Conservation (phyloP, 2,113 vertebrate genomes). For the Stegostoma tigrinum region DNA sequence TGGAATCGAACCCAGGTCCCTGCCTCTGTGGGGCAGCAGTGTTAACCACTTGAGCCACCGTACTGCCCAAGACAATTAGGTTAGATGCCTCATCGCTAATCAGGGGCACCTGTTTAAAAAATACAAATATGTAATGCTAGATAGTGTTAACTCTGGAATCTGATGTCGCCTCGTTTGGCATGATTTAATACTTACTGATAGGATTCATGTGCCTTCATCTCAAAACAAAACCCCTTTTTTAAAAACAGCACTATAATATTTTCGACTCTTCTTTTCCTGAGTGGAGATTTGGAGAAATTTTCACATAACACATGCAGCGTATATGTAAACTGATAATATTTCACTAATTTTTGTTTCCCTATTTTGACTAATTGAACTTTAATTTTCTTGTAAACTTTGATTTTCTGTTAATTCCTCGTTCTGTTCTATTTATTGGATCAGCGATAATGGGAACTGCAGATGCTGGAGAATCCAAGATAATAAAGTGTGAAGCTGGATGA, state of each 20-base stretch:
- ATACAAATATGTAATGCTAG: not conserved
- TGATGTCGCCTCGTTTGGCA: not conserved
- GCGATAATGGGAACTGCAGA: too few relatives aligned
- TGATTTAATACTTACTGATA: too few relatives aligned
- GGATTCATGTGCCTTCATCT: not conserved
- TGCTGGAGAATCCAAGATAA: too few relatives aligned
- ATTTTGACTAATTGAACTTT: not conserved
- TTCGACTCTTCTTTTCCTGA: too few relatives aligned
- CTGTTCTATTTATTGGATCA: not conserved
- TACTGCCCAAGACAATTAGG: not conserved
- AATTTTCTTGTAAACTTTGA: not conserved
- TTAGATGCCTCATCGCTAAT: not conserved
- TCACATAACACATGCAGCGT: not conserved
- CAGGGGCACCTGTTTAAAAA: not conserved
- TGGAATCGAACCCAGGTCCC: too few relatives aligned
- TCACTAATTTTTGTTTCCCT: not conserved
- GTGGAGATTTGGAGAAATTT: not conserved
- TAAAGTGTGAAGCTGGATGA: too few relatives aligned
- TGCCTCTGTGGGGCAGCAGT: too few relatives aligned
- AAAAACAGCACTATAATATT: not conserved
- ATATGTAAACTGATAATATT: not conserved
- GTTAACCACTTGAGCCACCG: too few relatives aligned
- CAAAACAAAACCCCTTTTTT: too few relatives aligned
- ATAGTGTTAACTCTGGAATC: not conserved
- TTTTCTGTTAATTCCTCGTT: not conserved